Percentiles rank a stretch among this genome's conserved stretches.
phyloP scores from a whole-genome alignment of 1,140 invertebrate genomes.

The Drosophila lacertosa region DNA sequence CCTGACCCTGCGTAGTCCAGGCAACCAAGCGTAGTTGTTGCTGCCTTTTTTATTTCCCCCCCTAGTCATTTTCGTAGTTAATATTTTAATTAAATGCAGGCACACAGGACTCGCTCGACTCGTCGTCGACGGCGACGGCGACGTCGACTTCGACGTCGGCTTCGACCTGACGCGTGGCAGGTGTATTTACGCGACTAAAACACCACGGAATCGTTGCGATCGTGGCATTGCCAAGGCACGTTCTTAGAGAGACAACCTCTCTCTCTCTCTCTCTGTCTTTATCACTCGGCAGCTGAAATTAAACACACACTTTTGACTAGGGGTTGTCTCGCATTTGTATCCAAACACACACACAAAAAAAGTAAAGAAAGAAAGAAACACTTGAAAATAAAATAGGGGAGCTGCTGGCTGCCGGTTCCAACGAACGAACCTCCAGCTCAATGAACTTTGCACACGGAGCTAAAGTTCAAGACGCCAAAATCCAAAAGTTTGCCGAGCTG shows the following conservation, averaged over 20 bases:
- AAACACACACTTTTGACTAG: conserved; percentile 61
- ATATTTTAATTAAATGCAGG: conserved; percentile 83
- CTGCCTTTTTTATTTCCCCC: conserved; percentile 20
- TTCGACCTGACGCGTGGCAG: conserved; percentile 74
- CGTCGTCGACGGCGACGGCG: too few relatives aligned
- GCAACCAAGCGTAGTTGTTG: conserved; percentile 34
- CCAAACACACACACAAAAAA: conserved; percentile 15
- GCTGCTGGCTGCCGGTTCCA: conserved; percentile 42
- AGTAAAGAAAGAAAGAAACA: neutral
- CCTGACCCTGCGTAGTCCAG: neutral
- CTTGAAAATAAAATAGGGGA: conserved; percentile 40
- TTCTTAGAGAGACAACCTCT: conserved; percentile 60
- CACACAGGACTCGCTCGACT: conserved; percentile 46
- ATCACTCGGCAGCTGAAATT: conserved; percentile 68
- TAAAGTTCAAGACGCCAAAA: conserved; percentile 70
- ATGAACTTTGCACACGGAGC: conserved; percentile 69
- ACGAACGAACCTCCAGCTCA: conserved; percentile 43
- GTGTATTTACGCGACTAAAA: conserved; percentile 69
- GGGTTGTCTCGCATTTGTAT: conserved; percentile 51
- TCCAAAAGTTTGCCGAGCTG: conserved; percentile 49
- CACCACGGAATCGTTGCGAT: conserved; percentile 25
- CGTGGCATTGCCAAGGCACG: conserved; percentile 50
- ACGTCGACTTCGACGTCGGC: too few relatives aligned
- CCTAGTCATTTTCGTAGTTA: conserved; percentile 75
- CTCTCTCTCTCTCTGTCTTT: conserved; percentile 14